These are phyloP conservation scores for Globodera ellingtonae DNA, from an alignment of 1,140 invertebrate species.

Conservation along the genomic window DNA sequence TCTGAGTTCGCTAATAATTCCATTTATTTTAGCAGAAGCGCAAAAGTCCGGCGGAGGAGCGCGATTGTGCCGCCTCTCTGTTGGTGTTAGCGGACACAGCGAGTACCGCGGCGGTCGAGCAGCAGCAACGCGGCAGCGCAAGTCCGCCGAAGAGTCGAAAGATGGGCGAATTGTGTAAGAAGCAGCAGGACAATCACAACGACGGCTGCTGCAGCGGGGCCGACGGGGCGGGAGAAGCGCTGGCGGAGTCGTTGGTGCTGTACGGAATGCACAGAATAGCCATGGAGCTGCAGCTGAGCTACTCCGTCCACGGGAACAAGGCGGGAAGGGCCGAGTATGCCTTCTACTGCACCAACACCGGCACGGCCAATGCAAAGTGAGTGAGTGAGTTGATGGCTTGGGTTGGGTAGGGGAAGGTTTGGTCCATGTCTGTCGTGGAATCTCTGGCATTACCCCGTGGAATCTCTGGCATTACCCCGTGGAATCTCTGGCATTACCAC, in stretches of 20 bases:
- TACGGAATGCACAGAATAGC: conserved; percentile 41
- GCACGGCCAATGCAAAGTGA: conserved; percentile 9
- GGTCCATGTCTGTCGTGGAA: not conserved
- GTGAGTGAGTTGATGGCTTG: not conserved
- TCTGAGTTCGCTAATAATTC: not conserved
- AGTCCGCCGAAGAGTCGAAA: conserved; percentile 7
- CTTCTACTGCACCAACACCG: conserved; percentile 24
- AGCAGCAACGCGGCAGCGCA: not conserved
- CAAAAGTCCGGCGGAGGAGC: conserved; percentile 6
- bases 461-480: no score
- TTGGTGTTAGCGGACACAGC: not conserved
- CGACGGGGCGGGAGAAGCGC: not conserved
- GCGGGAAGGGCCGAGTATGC: conserved; percentile 25
- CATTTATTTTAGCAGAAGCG: not conserved
- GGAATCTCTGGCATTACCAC: no score
- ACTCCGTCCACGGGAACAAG: conserved; percentile 36
- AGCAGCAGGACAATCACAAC: conserved; percentile 7
- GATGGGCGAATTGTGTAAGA: not conserved
- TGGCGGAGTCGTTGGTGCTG: conserved; percentile 22
- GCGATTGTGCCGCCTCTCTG: not conserved
- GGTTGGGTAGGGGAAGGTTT: not conserved
- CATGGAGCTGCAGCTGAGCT: conserved; percentile 38
- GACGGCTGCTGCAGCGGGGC: not conserved
- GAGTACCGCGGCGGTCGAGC: not conserved
- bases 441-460: no score